Percentiles rank a stretch among this genome's conserved stretches.
phyloP scores from a whole-genome alignment of 2,888 invertebrate genomes.

The Smittia sp. region DNA sequence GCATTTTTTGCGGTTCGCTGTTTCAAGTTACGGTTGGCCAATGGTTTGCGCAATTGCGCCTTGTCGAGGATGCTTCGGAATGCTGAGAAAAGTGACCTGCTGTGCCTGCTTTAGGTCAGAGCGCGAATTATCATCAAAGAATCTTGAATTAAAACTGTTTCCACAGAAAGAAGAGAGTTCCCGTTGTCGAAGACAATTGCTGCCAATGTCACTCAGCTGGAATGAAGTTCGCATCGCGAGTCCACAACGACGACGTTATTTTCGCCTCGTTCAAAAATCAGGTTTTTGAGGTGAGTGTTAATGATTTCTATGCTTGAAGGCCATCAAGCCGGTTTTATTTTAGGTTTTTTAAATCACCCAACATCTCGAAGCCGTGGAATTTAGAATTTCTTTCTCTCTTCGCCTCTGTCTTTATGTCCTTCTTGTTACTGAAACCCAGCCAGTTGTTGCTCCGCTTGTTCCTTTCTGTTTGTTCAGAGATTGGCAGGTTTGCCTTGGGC shows the following conservation, averaged over 20 bases:
- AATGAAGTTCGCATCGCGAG: slow-evolving; percentile 71
- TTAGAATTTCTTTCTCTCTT: neutral
- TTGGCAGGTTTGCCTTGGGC: no score
- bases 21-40: slow-evolving; percentile 87
- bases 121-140: no score
- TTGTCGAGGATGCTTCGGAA: slow-evolving; percentile 70
- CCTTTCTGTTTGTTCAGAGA: no score
- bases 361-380: neutral
- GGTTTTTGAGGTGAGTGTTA: slow-evolving; percentile 69
- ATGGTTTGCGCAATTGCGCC: slow-evolving; percentile 75
- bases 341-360: neutral
- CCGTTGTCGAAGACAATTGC: slow-evolving; percentile 84
- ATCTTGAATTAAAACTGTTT: slow-evolving; percentile 37
- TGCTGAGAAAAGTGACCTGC: slow-evolving; percentile 67
- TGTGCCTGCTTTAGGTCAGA: slow-evolving; percentile 67
- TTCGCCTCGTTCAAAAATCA: slow-evolving; percentile 84
- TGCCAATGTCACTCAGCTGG: slow-evolving; percentile 85
- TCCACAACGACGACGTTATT: slow-evolving; percentile 75
- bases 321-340: neutral
- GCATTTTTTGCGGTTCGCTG: slow-evolving; percentile 75
- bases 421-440: no score
- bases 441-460: no score
- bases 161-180: slow-evolving; percentile 59
- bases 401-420: neutral
- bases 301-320: neutral